Evolutionary conservation across 2,888 invertebrate genomes (phyloP).

Genomic region (Fragum fragum): DNA sequence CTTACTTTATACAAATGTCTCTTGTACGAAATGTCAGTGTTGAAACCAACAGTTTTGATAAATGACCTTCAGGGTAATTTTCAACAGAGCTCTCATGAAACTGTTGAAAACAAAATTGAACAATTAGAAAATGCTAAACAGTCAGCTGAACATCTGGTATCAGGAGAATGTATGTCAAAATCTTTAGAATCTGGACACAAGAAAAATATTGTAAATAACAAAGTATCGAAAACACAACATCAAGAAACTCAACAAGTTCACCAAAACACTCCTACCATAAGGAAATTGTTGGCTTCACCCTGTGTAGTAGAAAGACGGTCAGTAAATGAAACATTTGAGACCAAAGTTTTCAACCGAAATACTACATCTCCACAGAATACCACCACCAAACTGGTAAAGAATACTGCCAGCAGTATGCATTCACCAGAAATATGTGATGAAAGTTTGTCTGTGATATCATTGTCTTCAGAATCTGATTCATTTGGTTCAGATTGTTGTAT

Average conservation of each 20-base stretch:
- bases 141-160: background rate
- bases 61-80: slow-evolving; percentile 18
- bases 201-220: background rate
- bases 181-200: background rate
- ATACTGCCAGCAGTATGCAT: background rate
- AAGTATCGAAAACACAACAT: background rate
- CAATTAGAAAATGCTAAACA: background rate
- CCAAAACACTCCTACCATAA: background rate
- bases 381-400: background rate
- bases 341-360: background rate
- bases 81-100: background rate
- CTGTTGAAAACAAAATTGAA: background rate
- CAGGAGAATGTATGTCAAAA: background rate
- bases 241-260: background rate
- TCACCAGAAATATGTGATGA: slow-evolving; percentile 53
- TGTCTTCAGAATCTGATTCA: slow-evolving; percentile 74
- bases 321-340: background rate
- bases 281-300: background rate
- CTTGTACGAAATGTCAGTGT: slow-evolving; percentile 70
- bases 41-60: slow-evolving; percentile 49
- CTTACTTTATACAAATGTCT: slow-evolving; percentile 74
- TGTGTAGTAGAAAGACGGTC: background rate
- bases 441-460: slow-evolving; percentile 65
- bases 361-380: background rate
- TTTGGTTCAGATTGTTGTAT: slow-evolving; percentile 57